phyloP scores from a whole-genome alignment of 2,888 invertebrate species.

The Xanthorhoe spadicearia region DNA sequence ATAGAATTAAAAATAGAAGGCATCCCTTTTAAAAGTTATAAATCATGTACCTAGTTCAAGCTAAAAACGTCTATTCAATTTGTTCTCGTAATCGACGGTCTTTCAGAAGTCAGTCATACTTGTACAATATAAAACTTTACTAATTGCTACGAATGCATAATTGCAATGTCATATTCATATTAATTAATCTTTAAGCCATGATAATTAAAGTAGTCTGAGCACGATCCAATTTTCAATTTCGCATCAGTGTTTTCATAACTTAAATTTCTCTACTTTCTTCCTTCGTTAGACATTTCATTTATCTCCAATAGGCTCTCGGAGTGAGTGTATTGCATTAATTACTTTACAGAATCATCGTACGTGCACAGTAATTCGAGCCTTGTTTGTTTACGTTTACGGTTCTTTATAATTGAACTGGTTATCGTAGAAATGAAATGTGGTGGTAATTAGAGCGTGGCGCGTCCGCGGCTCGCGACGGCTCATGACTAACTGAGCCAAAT shows the following conservation, averaged over 20 bases:
- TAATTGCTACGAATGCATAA: no score
- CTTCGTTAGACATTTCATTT: slow-evolving; percentile 69
- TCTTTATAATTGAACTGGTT: slow-evolving; percentile 56
- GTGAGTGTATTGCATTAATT: slow-evolving; percentile 72
- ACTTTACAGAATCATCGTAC: slow-evolving; percentile 56
- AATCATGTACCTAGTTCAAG: no score
- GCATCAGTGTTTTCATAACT: slow-evolving; percentile 50
- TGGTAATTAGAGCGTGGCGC: slow-evolving; percentile 74
- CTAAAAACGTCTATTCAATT: no score
- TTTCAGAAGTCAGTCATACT: no score
- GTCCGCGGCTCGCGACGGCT: slow-evolving; percentile 67
- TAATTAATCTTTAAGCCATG: neutral
- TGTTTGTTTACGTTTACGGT: slow-evolving; percentile 65
- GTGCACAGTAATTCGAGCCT: slow-evolving; percentile 59
- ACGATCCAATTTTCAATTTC: slow-evolving; percentile 23
- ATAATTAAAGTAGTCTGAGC: neutral
- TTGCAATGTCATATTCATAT: neutral
- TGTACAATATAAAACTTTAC: no score
- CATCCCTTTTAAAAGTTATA: no score
- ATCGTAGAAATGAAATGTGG: slow-evolving; percentile 80
- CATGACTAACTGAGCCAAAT: slow-evolving; percentile 76
- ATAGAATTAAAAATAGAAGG: no score
- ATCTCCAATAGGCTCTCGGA: slow-evolving; percentile 67
- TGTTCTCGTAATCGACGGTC: no score
- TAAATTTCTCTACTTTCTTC: slow-evolving; percentile 77